Evolutionary conservation across 2,797 vertebrate genomes (phyloP), one percentile per base, ranked within the genome.

Genomic region (Rhinella marina): DNA sequence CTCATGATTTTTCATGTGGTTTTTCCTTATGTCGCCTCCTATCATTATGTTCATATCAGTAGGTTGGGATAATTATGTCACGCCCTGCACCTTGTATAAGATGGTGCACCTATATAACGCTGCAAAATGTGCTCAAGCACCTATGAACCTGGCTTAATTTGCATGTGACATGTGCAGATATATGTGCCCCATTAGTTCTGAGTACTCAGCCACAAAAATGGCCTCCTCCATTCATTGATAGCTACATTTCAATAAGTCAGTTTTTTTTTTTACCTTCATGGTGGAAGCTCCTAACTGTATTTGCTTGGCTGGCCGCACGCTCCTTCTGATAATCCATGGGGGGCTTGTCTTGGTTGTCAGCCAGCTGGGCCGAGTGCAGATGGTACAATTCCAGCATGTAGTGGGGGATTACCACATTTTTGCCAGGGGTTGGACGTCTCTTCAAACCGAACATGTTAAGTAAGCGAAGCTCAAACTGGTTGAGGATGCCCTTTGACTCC

Each of bases 301-400:
- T 99, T 93, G 98, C 97, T 88, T 94, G 96, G 96, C 98, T 99
- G 93, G 97, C 96, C 41, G 97, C 96, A 90, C 95, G 95, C 93
- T 98, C 97, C 91, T 96, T 94, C 90, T 96, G 95, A 87, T 92
- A 96, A 91, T 97, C 97, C 91, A 96, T 96, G 91, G 92, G 90
- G 70, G 93, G 94, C 91, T 91, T 94, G 90, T 94, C 93, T 52
- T 96, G 92, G 81, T 96, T 95, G n/a, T 94, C 91, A 84, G 95
- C 95, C 93, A 95, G 96, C 90, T 96, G 96, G 89, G 96, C 96
- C 5, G 97, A 96, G 92, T 99, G 98, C 95, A 97, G 95, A 90
- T 94, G 96, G 95, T 99, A 99, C 89, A 99, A 95, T 91, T 99
- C 98, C 95, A 98, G 92, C 98, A 99, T 99, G 92, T 99, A 99